These are phyloP conservation scores for Brachypteracias leptosomus DNA, from an alignment of 2,113 vertebrate species.

Conservation along the genomic window DNA sequence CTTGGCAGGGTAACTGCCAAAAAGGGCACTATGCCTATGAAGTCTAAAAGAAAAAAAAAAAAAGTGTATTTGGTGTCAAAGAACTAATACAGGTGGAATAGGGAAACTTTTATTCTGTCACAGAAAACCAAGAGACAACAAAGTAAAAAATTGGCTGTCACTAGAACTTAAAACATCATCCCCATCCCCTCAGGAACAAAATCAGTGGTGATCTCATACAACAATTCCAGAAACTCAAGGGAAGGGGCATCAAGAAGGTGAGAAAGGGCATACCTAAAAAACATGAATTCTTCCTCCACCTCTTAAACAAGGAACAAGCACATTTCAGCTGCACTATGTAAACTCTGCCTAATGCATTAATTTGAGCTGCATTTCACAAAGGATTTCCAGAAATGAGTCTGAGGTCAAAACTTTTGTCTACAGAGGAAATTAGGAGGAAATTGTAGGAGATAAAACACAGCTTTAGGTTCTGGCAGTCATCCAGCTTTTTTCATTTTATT, in stretches of 20 bases:
- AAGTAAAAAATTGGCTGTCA: neutral
- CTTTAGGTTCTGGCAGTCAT: slow-evolving; percentile 62
- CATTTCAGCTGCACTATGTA: neutral
- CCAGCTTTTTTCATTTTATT: slow-evolving; percentile 70
- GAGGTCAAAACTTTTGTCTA: slow-evolving; percentile 73
- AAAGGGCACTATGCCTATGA: neutral
- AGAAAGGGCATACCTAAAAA: neutral
- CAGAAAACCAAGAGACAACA: neutral
- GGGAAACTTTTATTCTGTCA: neutral
- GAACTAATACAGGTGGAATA: neutral
- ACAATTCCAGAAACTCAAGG: neutral
- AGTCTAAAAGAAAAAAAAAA: neutral
- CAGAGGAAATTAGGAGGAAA: slow-evolving; percentile 79
- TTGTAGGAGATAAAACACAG: slow-evolving; percentile 75
- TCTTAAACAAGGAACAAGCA: neutral
- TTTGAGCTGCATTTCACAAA: neutral
- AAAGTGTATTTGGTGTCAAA: neutral
- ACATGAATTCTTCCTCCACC: neutral
- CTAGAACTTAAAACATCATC: neutral
- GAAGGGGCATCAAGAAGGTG: neutral
- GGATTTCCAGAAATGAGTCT: slow-evolving; percentile 50
- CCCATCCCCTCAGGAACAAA: neutral
- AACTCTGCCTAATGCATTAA: neutral
- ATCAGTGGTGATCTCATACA: neutral
- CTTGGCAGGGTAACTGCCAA: neutral